Evolutionary conservation across 23 tunicate species (phyloP), one percentile per base, ranked within the genome.

Genomic region (Clavelina lepadiformis): DNA sequence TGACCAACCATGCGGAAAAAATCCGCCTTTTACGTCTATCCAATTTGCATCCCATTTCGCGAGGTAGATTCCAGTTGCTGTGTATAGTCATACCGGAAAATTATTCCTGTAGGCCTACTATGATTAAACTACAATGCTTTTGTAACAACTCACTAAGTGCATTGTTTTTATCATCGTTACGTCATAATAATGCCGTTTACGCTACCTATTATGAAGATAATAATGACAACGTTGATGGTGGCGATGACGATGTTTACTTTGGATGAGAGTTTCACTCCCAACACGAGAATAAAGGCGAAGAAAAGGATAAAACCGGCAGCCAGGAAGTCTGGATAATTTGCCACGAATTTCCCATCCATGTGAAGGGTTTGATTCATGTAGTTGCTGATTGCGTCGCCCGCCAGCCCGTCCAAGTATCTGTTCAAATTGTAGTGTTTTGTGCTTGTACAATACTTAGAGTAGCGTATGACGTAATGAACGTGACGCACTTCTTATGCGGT

Each of bases 221-320:
- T 62, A 38, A 86, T 76, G 18, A 45, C 47, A 1, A 86, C 44
- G 73, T 86, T 86, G 25, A 86, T 56, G 0, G 33, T 55, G 21
- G 95, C 73, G 0, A 86, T 68, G 25, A 46, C 71, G 31, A 79
- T 72, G 50, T 71, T 86, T 1, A 86, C 67, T 71, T 68, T 67
- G 46, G 95, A 78, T 35, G 86, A 86, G 22, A 86, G 50, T 45
- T 86, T 79, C 1, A 67, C 95, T 5, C 95, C 95, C 25, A 52
- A 20, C 15, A 79, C 22, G 18, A 86, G 80, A 46, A 79, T 34
- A 3, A 47, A 19, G 1, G 79, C 55, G 28, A 79, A 56, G 13
- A 86, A 26, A 2, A 86, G 28, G 5, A 86, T 65, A 26, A 86
- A 46, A 4, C 34, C 57, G 33, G 51, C 86, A 0, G 86, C 80